phyloP scores from a whole-genome alignment of 2,113 vertebrate genomes.

The Ophthalmolycus amberensis region DNA sequence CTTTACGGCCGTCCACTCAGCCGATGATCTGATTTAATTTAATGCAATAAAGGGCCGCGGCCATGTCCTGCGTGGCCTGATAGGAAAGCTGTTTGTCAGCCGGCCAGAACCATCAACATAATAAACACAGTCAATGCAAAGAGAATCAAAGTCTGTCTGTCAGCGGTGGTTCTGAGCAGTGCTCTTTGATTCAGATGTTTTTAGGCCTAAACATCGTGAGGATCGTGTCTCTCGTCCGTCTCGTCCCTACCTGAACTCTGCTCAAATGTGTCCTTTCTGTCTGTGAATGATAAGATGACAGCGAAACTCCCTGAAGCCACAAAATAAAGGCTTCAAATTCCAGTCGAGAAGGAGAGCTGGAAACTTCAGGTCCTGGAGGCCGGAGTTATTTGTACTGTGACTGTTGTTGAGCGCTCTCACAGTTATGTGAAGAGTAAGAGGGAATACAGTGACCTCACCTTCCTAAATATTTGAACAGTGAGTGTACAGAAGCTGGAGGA shows the following conservation, averaged over 20 bases:
- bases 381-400: background rate
- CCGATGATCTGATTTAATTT: slow-evolving; percentile 20
- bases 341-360: too few species aligned
- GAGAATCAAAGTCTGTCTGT: too few species aligned
- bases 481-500: background rate
- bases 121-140: background rate
- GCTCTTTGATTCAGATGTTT: background rate
- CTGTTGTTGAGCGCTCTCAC: background rate
- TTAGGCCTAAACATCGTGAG: background rate
- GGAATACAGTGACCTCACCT: background rate
- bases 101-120: slow-evolving; percentile 14
- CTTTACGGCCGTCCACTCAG: background rate
- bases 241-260: background rate
- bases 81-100: slow-evolving; percentile 8
- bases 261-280: background rate
- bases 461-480: slow-evolving; percentile 1
- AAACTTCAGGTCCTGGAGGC: background rate
- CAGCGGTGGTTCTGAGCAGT: too few species aligned
- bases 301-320: background rate
- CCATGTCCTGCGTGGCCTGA: slow-evolving; percentile 28
- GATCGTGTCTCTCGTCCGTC: background rate
- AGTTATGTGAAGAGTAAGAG: background rate
- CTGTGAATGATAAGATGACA: background rate
- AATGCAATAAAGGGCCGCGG: background rate
- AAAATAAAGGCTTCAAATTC: background rate